Percentiles rank a stretch among this genome's conserved stretches.
Conservation (phyloP, 92 coral and sea anemone species). For the Virgularia gustaviana region DNA sequence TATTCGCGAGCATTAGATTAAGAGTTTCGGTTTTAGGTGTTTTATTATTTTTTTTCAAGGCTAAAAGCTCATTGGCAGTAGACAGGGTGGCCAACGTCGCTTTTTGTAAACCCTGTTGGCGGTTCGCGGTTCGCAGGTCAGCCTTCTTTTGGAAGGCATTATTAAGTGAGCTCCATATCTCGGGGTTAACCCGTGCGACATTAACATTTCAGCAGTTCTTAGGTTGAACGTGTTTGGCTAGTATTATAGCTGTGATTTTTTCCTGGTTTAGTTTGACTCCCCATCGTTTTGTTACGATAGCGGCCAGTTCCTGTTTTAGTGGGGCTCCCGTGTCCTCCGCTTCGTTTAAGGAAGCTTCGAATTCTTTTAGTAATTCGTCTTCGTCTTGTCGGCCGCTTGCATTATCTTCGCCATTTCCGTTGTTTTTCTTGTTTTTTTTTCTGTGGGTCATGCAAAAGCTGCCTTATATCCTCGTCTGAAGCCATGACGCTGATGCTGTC, state of each 20-base stretch:
- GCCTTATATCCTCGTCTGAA: slow-evolving; percentile 2
- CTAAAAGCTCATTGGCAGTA: slow-evolving; percentile 8
- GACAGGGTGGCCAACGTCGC: slow-evolving; percentile 39
- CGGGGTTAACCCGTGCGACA: slow-evolving; percentile 42
- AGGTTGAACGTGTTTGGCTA: slow-evolving; percentile 46
- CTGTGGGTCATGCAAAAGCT: slow-evolving; percentile 4
- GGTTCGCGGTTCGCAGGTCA: slow-evolving; percentile 34
- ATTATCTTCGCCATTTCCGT: not conserved
- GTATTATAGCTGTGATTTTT: slow-evolving; percentile 21
- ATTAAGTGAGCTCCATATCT: slow-evolving; percentile 36
- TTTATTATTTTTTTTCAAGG: not conserved
- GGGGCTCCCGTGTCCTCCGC: slow-evolving; percentile 42
- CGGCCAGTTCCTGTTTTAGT: slow-evolving; percentile 39
- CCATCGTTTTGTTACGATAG: slow-evolving; percentile 55
- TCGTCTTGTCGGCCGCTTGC: not conserved
- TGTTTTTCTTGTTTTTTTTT: not conserved
- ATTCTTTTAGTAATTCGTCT: slow-evolving; percentile 36
- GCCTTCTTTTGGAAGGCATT: slow-evolving; percentile 36
- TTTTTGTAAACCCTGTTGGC: slow-evolving; percentile 45
- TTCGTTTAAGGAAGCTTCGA: slow-evolving; percentile 43
- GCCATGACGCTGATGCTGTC: not conserved
- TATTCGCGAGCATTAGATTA: not conserved
- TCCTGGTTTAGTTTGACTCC: slow-evolving; percentile 38
- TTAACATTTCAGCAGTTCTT: slow-evolving; percentile 37
- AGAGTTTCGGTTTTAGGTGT: not conserved